A percentile compares a stretch with the other conserved stretches of the same genome.
Evolutionary conservation across 2,797 vertebrate genomes (phyloP).

Genomic region (Mus caroli): DNA sequence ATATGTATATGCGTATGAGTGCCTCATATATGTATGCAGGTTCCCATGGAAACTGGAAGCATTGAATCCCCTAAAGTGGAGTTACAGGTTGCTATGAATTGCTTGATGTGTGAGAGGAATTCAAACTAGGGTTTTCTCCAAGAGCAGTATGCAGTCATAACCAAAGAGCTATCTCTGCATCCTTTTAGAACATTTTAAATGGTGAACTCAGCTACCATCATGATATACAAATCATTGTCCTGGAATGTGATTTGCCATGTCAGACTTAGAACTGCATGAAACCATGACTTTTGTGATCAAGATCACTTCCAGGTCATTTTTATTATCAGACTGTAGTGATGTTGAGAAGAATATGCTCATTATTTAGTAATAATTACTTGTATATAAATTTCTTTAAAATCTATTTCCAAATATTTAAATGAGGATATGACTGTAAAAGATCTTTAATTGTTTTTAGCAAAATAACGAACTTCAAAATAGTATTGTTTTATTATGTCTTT

Average conservation of each 20-base stretch:
- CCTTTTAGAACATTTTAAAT: conserved; percentile 17
- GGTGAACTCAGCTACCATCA: neutral
- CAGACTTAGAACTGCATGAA: neutral
- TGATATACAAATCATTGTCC: neutral
- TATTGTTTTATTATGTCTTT: neutral
- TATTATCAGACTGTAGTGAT: neutral
- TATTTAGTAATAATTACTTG: neutral
- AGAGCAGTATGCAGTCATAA: neutral
- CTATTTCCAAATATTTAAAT: conserved; percentile 24
- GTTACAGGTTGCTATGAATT: neutral
- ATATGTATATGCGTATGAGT: neutral
- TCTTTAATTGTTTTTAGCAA: neutral
- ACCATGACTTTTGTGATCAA: neutral
- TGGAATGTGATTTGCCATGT: neutral
- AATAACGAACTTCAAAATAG: conserved; percentile 32
- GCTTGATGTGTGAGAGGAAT: neutral
- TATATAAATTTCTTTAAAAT: conserved; percentile 12
- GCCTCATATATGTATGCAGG: neutral
- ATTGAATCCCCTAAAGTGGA: too few relatives aligned
- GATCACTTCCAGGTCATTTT: conserved; percentile 26
- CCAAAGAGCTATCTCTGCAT: neutral
- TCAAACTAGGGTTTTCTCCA: neutral
- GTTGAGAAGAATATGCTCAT: neutral
- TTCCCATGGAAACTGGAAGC: too few relatives aligned
- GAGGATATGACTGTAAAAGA: neutral